phyloP scores from a whole-genome alignment of 1,140 invertebrate genomes.

The Trachelipus rathkii region DNA sequence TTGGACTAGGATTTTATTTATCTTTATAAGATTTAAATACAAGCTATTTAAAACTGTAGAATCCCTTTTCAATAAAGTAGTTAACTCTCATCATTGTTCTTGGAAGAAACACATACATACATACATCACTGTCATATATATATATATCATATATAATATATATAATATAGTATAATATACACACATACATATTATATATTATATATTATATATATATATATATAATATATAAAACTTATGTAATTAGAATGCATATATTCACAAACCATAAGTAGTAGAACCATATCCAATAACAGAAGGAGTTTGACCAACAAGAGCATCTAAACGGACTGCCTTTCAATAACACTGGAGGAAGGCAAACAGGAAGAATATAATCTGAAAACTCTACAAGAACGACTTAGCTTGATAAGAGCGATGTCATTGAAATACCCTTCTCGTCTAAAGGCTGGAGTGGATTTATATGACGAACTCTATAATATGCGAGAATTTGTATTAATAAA shows the following conservation, averaged over 20 bases:
- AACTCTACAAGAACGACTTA: conserved; percentile 71
- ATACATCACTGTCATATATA: too few relatives aligned
- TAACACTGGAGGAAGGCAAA: conserved; percentile 70
- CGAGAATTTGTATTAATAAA: too few relatives aligned
- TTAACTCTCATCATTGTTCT: too few relatives aligned
- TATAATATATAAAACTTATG: background rate
- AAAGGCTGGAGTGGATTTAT: conserved; percentile 72
- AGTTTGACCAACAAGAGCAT: conserved; percentile 63
- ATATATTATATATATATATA: conserved; percentile 21
- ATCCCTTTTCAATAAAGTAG: too few relatives aligned
- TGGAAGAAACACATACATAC: too few relatives aligned
- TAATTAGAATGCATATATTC: too few relatives aligned
- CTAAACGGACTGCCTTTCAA: conserved; percentile 54
- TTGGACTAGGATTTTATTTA: too few relatives aligned
- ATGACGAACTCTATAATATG: conserved; percentile 26
- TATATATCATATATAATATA: conserved; percentile 20
- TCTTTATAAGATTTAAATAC: too few relatives aligned
- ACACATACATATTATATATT: conserved; percentile 24
- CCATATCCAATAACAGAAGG: conserved; percentile 91
- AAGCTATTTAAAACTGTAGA: too few relatives aligned
- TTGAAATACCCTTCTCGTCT: too few relatives aligned
- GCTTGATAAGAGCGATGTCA: conserved; percentile 78
- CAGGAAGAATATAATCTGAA: conserved; percentile 72
- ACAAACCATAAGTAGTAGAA: conserved; percentile 57
- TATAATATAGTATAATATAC: conserved; percentile 22